phyloP scores from a whole-genome alignment of 2,888 invertebrate genomes.

The Acholoe squamosa region DNA sequence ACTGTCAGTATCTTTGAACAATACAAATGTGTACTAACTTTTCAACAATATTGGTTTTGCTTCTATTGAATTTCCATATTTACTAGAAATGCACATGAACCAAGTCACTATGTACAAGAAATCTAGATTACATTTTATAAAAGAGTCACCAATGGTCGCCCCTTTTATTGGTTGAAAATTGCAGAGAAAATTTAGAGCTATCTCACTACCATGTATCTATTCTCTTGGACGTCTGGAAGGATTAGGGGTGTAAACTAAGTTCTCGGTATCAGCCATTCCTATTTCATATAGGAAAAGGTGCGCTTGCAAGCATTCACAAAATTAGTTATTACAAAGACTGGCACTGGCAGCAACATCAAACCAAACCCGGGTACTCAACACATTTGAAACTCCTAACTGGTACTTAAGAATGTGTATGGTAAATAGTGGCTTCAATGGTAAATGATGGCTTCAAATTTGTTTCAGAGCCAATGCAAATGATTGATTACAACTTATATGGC shows the following conservation, averaged over 20 bases:
- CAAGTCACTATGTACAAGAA: conserved; percentile 9
- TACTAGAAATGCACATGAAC: not conserved
- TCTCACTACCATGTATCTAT: not conserved
- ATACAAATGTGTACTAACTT: no score
- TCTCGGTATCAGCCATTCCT: not conserved
- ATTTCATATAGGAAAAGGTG: conserved; percentile 14
- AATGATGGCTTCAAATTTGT: not conserved
- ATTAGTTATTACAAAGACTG: not conserved
- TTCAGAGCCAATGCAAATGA: no score
- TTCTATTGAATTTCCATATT: no score
- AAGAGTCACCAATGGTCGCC: not conserved
- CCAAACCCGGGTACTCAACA: not conserved
- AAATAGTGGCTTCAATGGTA: no score
- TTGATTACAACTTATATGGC: no score
- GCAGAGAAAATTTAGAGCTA: conserved; percentile 12
- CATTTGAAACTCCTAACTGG: conserved; percentile 14
- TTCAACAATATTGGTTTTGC: no score
- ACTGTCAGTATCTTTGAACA: no score
- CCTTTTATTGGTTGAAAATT: not conserved
- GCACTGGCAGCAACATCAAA: not conserved
- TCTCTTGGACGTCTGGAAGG: conserved; percentile 7
- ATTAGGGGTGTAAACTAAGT: not conserved
- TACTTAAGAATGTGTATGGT: not conserved
- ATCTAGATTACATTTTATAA: not conserved
- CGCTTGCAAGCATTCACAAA: not conserved